Evolutionary conservation across 2,797 vertebrate genomes (phyloP), one percentile per base, ranked within the genome.

Genomic region (Arnoldichthys spilopterus): DNA sequence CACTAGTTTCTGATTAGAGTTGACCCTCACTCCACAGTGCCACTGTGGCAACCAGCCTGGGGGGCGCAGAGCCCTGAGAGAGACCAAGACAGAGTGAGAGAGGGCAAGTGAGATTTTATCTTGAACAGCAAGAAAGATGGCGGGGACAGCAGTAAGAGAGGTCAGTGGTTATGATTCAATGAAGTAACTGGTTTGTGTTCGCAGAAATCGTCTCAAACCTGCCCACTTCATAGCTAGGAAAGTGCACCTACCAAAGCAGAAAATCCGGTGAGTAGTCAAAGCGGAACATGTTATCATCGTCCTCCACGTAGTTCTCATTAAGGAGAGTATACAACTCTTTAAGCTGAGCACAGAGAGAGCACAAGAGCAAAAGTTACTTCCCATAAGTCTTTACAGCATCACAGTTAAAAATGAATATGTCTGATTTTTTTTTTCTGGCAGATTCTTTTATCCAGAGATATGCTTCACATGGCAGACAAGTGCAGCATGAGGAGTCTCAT

Each of bases 211-310:
- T 8, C 20, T 6, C 11, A 59, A 12, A 15, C 13, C 12, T 30
- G 12, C 15, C 28, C 26, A 6, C 4, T 6, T 30, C 2, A 16
- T 6, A 7, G 1, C 4, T 26, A 28, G 4, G 3, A 34, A 32
- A 7, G 28, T 37, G 9, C 40, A 89, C 91, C 94, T 92, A 99
- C 98, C 98, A 99, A 76, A 98, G 93, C 80, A 99, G 94, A 87
- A 99, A 99, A 85, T 99, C 98, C 0, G 98, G 97, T 0, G 98
- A 99, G 89, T 99, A 99, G 91, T 99, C 98, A 82, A 99, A 99
- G 4, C 97, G 95, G 91, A 99, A 99, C 98, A 99, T 99, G 92
- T 99, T 99, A 93, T 99, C 98, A 0, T 99, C 98, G 6, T 99
- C 98, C 88, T 99, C 98, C 86, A 99, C 98, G 0, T 99, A 99